These are phyloP conservation scores for Bos indicus DNA, from an alignment of 2,113 vertebrate species.

Conservation along the genomic window DNA sequence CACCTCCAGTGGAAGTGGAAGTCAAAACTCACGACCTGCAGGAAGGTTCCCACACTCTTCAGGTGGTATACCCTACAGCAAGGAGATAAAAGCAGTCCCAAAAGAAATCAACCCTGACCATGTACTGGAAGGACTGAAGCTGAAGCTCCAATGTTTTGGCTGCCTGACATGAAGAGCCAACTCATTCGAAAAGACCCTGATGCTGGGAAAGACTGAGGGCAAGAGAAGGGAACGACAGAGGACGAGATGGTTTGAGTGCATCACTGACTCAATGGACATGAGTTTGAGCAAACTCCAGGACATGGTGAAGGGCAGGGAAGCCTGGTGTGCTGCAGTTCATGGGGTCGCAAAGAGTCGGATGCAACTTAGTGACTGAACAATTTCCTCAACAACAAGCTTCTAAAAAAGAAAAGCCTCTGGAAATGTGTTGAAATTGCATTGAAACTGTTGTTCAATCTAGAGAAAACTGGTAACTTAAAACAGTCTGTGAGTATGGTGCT, in stretches of 20 bases:
- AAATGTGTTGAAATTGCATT: background rate
- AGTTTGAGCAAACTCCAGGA: background rate
- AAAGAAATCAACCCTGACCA: background rate
- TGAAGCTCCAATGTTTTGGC: background rate
- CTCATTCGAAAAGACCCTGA: background rate
- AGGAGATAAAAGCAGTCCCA: background rate
- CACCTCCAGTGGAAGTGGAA: background rate
- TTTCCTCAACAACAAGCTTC: background rate
- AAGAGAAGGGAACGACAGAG: background rate
- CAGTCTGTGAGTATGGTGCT: background rate
- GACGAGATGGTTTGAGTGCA: background rate
- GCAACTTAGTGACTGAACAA: background rate
- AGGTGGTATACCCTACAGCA: background rate
- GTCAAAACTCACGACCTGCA: background rate
- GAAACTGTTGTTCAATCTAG: background rate
- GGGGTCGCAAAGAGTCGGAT: background rate
- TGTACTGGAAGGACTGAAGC: background rate
- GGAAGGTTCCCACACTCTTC: too few relatives aligned
- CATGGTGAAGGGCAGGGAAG: background rate
- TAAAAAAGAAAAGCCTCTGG: background rate
- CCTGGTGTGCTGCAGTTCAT: background rate
- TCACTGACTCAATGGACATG: background rate
- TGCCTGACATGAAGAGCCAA: background rate
- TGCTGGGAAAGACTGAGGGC: background rate
- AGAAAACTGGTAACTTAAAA: background rate